These are phyloP conservation scores for Anolis apletophallus DNA, from an alignment of 2,797 vertebrate genomes.

Conservation along the genomic window DNA sequence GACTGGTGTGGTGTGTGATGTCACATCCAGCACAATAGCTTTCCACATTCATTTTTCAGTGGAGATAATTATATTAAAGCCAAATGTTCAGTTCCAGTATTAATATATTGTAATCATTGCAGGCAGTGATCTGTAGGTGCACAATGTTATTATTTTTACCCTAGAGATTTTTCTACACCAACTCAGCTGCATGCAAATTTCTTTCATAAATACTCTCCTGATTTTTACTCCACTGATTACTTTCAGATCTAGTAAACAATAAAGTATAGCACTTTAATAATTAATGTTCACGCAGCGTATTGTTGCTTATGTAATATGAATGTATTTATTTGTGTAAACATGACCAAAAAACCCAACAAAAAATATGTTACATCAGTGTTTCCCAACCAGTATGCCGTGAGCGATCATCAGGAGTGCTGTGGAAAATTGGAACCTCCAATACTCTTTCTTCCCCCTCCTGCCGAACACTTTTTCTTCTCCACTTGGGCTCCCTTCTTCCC, in stretches of 20 bases:
- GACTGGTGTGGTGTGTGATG: slow-evolving; percentile 6
- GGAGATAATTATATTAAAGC: not conserved
- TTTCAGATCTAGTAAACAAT: not conserved
- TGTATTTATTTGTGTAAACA: not conserved
- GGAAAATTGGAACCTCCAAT: no score
- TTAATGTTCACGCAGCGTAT: not conserved
- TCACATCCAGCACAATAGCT: not conserved
- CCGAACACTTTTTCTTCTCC: no score
- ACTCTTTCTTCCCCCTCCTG: no score
- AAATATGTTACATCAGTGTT: not conserved
- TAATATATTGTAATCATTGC: not conserved
- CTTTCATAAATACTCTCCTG: fast-evolving
- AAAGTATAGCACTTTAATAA: not conserved
- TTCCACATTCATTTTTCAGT: not conserved
- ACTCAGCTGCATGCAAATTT: not conserved
- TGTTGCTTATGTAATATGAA: not conserved
- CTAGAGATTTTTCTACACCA: not conserved
- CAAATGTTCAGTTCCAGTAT: not conserved
- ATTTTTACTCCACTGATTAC: not conserved
- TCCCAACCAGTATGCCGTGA: no score
- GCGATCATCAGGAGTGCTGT: no score
- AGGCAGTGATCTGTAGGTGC: slow-evolving; percentile 1
- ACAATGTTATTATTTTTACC: not conserved
- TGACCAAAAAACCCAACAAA: not conserved
- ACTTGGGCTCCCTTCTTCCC: no score